Evolutionary conservation across 2,113 vertebrate genomes (phyloP), one percentile per base, ranked within the genome.

Genomic region (Spea bombifrons): DNA sequence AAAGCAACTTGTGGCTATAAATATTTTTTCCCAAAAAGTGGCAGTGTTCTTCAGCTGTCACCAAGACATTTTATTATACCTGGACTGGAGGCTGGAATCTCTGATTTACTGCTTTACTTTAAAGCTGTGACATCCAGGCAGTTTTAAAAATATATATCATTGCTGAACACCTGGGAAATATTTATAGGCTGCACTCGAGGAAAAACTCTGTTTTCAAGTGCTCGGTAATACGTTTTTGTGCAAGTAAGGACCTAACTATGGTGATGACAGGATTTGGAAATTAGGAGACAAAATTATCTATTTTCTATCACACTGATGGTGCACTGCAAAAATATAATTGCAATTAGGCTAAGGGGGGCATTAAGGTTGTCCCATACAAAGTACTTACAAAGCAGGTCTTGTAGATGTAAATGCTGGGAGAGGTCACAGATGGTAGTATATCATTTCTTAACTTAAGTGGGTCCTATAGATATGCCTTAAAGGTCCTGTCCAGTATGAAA

Each of bases 1-100:
- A 30, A 30, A 30, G 30, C 30, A 30, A 30, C 30, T 30, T 30
- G 30, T 30, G 30, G 16, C 71, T 66, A 68, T 80, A 80, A 80
- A 80, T 80, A 71, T 30, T 30, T 80, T 66, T 15, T 44, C 64
- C 64, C 55, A 87, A 90, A 90, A 88, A 89, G 82, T 88, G 82
- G 85, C 84, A 76, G 76, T 86, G 85, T 85, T 89, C 89, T 90
- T 89, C 82, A 87, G 81, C 85, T 91, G 86, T 91, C 90, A 90
- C 82, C 83, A 85, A 80, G 73, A 67, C 44, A 75, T 83, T 83
- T 82, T 88, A 81, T 83, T 85, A 83, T 73, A 87, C 70, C 82
- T 4, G 8, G 86, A 81, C 88, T 88, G 84, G 82, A 89, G 87
- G 87, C 80, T 61, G 4, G 16, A 46, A 64, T 17, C 64, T 46